Conservation (phyloP, 2,888 invertebrate species). For the Synanthedon tipuliformis region DNA sequence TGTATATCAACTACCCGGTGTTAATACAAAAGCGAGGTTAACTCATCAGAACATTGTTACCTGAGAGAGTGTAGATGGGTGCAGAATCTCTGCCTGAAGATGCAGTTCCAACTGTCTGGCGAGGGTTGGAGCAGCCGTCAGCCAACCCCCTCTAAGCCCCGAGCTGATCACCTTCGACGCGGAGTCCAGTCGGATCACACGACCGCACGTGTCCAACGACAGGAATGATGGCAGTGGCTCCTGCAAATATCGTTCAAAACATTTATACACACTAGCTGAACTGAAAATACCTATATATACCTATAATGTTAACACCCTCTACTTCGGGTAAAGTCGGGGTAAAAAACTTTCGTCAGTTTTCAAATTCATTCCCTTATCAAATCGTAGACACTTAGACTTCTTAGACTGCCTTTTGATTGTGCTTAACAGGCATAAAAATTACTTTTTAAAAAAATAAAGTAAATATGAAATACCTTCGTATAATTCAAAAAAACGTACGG, state of each 20-base stretch:
- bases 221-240: constrained; percentile 74
- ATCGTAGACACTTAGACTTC: too few species aligned
- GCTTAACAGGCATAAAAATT: too few species aligned
- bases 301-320: too few species aligned
- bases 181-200: constrained; percentile 82
- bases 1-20: too few species aligned
- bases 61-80: constrained; percentile 40
- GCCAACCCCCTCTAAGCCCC: constrained; percentile 79
- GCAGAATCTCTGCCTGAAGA: constrained; percentile 75
- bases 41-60: constrained; percentile 11
- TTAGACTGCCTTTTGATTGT: too few species aligned
- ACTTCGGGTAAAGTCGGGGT: too few species aligned
- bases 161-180: constrained; percentile 81
- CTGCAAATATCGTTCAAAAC: constrained; percentile 22
- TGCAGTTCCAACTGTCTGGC: constrained; percentile 75
- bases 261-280: too few species aligned
- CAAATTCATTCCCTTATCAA: too few species aligned
- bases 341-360: too few species aligned
- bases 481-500: constrained; percentile 85
- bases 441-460: background rate
- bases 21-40: too few species aligned
- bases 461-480: constrained; percentile 54
- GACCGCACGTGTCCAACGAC: constrained; percentile 79
- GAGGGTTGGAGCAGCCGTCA: constrained; percentile 77
- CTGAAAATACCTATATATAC: too few species aligned